These are phyloP conservation scores for Auanema freiburgensis DNA, from an alignment of 2,888 invertebrate species.

Conservation along the genomic window DNA sequence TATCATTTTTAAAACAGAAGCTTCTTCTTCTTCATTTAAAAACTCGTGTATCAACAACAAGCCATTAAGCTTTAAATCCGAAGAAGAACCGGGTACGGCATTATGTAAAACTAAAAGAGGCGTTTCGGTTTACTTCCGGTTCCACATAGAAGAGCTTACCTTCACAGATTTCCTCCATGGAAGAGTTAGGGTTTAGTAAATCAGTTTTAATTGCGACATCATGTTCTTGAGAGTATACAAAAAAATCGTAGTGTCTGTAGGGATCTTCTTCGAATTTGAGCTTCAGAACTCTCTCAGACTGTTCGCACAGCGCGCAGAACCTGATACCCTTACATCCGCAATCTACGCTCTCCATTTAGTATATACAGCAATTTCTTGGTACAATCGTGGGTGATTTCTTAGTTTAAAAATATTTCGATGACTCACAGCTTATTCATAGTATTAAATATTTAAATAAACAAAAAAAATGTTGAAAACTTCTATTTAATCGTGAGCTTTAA, in stretches of 20 bases:
- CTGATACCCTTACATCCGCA: constrained; percentile 93
- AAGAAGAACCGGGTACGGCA: not conserved
- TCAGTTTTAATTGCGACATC: constrained; percentile 24
- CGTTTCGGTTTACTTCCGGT: not conserved
- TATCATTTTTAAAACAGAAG: constrained; percentile 73
- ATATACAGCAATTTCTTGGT: too few species aligned
- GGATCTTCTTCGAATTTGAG: constrained; percentile 36
- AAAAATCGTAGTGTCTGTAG: constrained; percentile 34
- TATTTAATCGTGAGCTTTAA: too few species aligned
- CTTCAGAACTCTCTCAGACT: constrained; percentile 68
- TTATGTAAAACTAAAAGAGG: not conserved
- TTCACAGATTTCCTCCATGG: constrained; percentile 32
- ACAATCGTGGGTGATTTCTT: too few species aligned
- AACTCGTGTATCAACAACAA: constrained; percentile 72
- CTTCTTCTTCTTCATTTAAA: constrained; percentile 75
- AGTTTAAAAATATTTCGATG: too few species aligned
- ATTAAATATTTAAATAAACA: too few species aligned
- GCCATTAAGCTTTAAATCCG: constrained; percentile 54
- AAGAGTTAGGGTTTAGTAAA: constrained; percentile 30
- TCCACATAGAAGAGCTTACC: too few species aligned
- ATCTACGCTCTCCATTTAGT: not conserved
- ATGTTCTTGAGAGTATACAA: constrained; percentile 29
- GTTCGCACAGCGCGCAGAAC: constrained; percentile 84
- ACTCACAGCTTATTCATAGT: too few species aligned
- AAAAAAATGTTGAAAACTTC: too few species aligned